A percentile compares a stretch with the other conserved stretches of the same genome.
These are phyloP conservation scores for Pycnomerus fuliginosus DNA, from an alignment of 2,888 invertebrate species.

Conservation along the genomic window DNA sequence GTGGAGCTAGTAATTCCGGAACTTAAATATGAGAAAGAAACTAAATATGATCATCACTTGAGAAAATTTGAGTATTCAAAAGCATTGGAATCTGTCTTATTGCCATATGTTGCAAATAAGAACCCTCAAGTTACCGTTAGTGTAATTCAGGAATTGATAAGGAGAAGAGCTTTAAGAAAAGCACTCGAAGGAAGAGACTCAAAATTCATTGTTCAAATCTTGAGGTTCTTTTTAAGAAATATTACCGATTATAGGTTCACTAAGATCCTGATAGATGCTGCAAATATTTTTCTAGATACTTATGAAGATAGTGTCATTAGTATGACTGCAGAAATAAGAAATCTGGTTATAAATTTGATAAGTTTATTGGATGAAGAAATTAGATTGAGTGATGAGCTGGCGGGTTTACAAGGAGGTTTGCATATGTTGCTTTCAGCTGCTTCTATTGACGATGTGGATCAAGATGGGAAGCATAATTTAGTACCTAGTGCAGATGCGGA, in stretches of 20 bases:
- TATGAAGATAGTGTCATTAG: slow-evolving; percentile 66
- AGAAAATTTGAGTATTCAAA: slow-evolving; percentile 79
- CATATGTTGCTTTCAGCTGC: slow-evolving; percentile 66
- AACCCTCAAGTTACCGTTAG: slow-evolving; percentile 77
- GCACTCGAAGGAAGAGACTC: slow-evolving; percentile 75
- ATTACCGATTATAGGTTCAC: slow-evolving; percentile 76
- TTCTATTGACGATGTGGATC: slow-evolving; percentile 39
- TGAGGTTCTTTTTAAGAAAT: slow-evolving; percentile 71
- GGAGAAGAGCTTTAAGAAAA: slow-evolving; percentile 72
- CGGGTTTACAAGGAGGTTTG: slow-evolving; percentile 69
- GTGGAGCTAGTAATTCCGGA: slow-evolving; percentile 59
- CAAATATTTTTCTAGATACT: slow-evolving; percentile 73
- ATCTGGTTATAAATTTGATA: slow-evolving; percentile 62
- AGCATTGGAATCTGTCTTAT: slow-evolving; percentile 73
- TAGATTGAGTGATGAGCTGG: slow-evolving; percentile 62
- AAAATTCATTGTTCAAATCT: slow-evolving; percentile 63
- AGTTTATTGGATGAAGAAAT: slow-evolving; percentile 67
- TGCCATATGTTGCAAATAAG: slow-evolving; percentile 60
- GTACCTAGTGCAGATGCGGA: slow-evolving; percentile 54
- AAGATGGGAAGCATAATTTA: slow-evolving; percentile 31
- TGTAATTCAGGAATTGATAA: slow-evolving; percentile 83
- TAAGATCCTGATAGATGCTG: slow-evolving; percentile 70
- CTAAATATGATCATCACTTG: slow-evolving; percentile 69
- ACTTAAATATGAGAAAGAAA: slow-evolving; percentile 49
- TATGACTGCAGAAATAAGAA: slow-evolving; percentile 63